Conservation (phyloP, 2,888 invertebrate genomes). For the Entomobrya proxima region DNA sequence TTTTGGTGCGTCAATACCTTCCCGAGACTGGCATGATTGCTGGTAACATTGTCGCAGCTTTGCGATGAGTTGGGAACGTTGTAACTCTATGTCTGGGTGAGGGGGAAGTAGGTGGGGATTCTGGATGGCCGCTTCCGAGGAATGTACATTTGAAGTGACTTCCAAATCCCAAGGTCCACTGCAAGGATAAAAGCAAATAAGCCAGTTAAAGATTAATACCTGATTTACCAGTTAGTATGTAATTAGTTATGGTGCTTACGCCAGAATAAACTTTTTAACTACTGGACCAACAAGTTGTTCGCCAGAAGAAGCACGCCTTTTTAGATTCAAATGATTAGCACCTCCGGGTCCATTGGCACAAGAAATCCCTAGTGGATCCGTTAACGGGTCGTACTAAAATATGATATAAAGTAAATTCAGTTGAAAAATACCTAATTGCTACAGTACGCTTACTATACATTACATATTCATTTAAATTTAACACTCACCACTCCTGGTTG, state of each 20-base stretch:
- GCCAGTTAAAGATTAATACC: neutral
- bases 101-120: conserved; percentile 95
- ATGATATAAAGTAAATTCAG: too few relatives aligned
- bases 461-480: too few relatives aligned
- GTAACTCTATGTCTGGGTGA: conserved; percentile 95
- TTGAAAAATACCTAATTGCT: too few relatives aligned
- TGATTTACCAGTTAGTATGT: neutral
- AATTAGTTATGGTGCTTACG: conserved; percentile 79
- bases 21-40: conserved; percentile 94
- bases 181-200: conserved; percentile 36
- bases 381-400: conserved; percentile 89
- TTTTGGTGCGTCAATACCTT: conserved; percentile 94
- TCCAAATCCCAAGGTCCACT: conserved; percentile 96
- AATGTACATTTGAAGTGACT: conserved; percentile 92
- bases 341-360: conserved; percentile 79
- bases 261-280: conserved; percentile 89
- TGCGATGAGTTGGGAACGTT: conserved; percentile 87
- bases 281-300: conserved; percentile 85
- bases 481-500: conserved; percentile 55
- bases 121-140: conserved; percentile 89
- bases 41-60: conserved; percentile 94
- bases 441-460: too few relatives aligned
- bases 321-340: conserved; percentile 64
- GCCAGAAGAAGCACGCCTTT: conserved; percentile 80
- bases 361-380: conserved; percentile 90